Evolutionary conservation across 2,113 vertebrate species (phyloP).

Genomic region (Alexandromys fortis): DNA sequence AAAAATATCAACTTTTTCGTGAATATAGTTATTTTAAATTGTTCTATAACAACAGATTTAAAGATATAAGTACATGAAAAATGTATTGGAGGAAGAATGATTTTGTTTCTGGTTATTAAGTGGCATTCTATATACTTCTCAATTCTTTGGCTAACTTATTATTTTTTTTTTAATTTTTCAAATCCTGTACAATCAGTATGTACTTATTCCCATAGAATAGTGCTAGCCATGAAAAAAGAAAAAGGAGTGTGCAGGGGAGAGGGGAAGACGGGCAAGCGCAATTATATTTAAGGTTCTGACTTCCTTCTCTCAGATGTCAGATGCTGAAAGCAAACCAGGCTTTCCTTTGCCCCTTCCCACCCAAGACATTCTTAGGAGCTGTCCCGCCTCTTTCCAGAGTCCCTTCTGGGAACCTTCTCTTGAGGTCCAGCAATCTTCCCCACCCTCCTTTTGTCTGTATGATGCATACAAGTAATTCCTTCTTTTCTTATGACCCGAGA

Average conservation of each 20-base stretch:
- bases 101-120: not conserved
- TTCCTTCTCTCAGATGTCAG: not conserved
- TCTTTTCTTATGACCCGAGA: not conserved
- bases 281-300: not conserved
- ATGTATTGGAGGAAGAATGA: not conserved
- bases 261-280: not conserved
- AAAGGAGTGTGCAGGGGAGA: not conserved
- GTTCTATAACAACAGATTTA: conserved; percentile 19
- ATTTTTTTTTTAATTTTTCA: not conserved
- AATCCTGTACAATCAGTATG: not conserved
- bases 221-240: conserved; percentile 13
- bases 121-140: conserved; percentile 2
- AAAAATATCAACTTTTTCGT: conserved; percentile 7
- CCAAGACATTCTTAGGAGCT: not conserved
- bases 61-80: conserved; percentile 2
- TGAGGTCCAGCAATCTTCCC: not conserved
- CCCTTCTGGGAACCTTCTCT: not conserved
- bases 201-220: not conserved
- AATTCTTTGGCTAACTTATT: not conserved
- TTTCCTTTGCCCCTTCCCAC: not conserved
- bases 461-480: not conserved
- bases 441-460: not conserved
- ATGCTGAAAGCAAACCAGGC: not conserved
- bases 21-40: conserved; percentile 38
- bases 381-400: not conserved